These are phyloP conservation scores for Platysteira castanea DNA, from an alignment of 2,113 vertebrate genomes.

Conservation along the genomic window DNA sequence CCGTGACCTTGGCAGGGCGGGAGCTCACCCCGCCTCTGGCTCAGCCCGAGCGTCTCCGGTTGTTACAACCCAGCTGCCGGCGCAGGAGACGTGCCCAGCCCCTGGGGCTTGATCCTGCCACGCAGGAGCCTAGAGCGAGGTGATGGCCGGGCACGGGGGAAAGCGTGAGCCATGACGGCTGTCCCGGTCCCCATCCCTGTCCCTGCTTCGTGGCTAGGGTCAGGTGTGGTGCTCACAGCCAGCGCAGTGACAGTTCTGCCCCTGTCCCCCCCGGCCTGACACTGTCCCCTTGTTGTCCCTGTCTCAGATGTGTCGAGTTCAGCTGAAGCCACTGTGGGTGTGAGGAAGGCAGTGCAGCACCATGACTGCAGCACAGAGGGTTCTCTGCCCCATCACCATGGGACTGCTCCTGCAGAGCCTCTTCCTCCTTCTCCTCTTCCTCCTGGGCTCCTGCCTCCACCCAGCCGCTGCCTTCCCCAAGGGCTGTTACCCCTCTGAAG, in stretches of 20 bases:
- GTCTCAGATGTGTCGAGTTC: neutral
- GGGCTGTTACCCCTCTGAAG: slow-evolving; percentile 83
- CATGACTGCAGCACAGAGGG: slow-evolving; percentile 71
- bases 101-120: neutral
- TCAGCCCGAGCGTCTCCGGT: neutral
- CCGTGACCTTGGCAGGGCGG: neutral
- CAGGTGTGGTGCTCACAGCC: neutral
- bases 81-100: neutral
- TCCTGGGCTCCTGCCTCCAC: slow-evolving; percentile 82
- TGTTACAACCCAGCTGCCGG: slow-evolving; percentile 29
- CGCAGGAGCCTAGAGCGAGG: neutral
- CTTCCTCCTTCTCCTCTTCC: slow-evolving; percentile 70
- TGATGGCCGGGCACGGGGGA: neutral
- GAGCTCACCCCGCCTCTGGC: slow-evolving; percentile 20
- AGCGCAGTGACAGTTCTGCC: neutral
- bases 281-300: neutral
- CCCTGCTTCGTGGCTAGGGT: neutral
- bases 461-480: slow-evolving; percentile 79
- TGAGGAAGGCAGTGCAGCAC: slow-evolving; percentile 60
- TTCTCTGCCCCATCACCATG: slow-evolving; percentile 75
- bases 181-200: neutral
- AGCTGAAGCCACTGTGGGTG: neutral
- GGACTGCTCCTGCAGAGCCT: slow-evolving; percentile 83
- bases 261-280: neutral
- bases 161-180: accelerated